Conservation (phyloP, 2,113 vertebrate genomes). For the Brienomyrus longianalis region DNA sequence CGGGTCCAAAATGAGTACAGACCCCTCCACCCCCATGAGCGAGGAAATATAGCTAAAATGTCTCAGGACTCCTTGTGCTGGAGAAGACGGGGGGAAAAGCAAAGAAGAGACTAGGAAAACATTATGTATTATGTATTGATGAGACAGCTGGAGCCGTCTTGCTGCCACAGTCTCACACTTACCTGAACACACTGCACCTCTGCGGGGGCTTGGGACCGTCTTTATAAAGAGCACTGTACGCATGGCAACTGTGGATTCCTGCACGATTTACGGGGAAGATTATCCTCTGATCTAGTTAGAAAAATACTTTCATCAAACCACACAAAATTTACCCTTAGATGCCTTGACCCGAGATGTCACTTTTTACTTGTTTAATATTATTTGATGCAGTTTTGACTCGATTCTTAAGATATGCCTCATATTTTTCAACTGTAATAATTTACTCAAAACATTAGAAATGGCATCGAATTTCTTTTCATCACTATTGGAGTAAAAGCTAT, state of each 20-base stretch:
- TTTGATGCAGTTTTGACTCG: too few relatives aligned
- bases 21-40: background rate
- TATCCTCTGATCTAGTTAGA: background rate
- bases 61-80: background rate
- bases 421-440: too few relatives aligned
- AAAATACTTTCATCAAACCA: background rate
- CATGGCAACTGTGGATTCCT: background rate
- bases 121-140: background rate
- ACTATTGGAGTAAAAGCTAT: too few relatives aligned
- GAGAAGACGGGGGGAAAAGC: background rate
- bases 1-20: background rate
- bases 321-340: too few relatives aligned
- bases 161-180: background rate
- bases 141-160: background rate
- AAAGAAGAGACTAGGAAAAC: background rate
- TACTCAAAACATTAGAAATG: too few relatives aligned
- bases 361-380: too few relatives aligned
- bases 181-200: background rate
- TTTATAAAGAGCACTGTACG: background rate
- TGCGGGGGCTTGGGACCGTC: background rate
- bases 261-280: background rate
- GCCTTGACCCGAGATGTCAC: too few relatives aligned
- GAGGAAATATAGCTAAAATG: background rate
- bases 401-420: too few relatives aligned
- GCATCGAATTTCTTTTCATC: too few relatives aligned